Evolutionary conservation across 2,888 invertebrate species (phyloP).

Genomic region (Harpalus rufipes): DNA sequence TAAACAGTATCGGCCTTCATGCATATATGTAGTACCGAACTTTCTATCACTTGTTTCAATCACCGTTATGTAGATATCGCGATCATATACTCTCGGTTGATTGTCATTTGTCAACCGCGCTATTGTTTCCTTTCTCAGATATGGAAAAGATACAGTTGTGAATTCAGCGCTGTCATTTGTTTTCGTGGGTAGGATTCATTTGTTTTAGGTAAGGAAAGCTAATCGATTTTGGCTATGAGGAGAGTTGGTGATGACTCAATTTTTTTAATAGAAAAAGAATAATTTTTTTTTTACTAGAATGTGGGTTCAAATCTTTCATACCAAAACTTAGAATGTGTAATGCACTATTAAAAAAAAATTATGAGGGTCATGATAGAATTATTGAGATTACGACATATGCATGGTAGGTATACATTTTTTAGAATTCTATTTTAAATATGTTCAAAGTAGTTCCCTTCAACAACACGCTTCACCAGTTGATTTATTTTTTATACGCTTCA

Average conservation of each 20-base stretch:
- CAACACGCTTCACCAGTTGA: too few species aligned
- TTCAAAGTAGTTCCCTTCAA: too few species aligned
- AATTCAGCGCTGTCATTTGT: slow-evolving; percentile 38
- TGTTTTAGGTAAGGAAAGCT: slow-evolving; percentile 43
- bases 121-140: slow-evolving; percentile 42
- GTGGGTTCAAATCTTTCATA: not conserved
- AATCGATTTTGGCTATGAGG: slow-evolving; percentile 5
- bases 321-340: too few species aligned
- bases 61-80: slow-evolving; percentile 48
- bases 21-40: slow-evolving; percentile 39
- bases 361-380: too few species aligned
- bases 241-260: not conserved
- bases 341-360: too few species aligned
- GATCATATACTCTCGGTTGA: slow-evolving; percentile 20
- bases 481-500: too few species aligned
- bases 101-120: slow-evolving; percentile 30
- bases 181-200: slow-evolving; percentile 32
- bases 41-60: slow-evolving; percentile 50
- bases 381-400: too few species aligned
- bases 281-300: not conserved
- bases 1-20: slow-evolving; percentile 55
- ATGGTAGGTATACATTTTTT: too few species aligned
- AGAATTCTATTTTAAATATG: too few species aligned
- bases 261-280: not conserved
- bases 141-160: slow-evolving; percentile 37